Evolutionary conservation across 2,113 vertebrate species (phyloP).

Genomic region (Lamprologus ornatipinnis): DNA sequence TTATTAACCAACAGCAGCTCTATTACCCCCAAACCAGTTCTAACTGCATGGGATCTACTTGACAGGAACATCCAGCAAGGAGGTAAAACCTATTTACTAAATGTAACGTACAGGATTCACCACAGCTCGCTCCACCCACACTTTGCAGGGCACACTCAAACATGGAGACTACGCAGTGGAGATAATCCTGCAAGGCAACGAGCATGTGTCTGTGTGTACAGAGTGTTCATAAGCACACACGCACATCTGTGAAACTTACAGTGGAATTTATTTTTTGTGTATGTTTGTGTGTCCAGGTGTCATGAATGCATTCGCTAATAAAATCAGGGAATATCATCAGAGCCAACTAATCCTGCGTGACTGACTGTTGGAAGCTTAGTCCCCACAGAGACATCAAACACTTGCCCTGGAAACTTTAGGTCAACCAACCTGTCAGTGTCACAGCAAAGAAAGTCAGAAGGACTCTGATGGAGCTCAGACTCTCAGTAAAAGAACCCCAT

Average conservation of each 20-base stretch:
- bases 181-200: conserved; percentile 50
- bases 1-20: not conserved
- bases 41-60: not conserved
- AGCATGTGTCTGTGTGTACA: not conserved
- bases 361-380: not conserved
- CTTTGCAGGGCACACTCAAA: not conserved
- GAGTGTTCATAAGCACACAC: not conserved
- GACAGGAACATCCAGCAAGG: not conserved
- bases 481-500: not conserved
- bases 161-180: not conserved
- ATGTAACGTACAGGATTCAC: not conserved
- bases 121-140: not conserved
- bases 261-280: not conserved
- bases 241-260: not conserved
- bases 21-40: not conserved
- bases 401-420: conserved; percentile 37
- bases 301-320: not conserved
- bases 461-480: not conserved
- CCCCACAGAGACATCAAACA: not conserved
- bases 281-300: not conserved
- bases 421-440: not conserved
- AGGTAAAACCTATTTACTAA: conserved; percentile 16
- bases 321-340: not conserved
- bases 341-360: conserved; percentile 21
- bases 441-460: not conserved